A percentile compares a stretch with the other conserved stretches of the same genome.
Conservation (phyloP, 2,113 vertebrate species). For the Columbina picui region DNA sequence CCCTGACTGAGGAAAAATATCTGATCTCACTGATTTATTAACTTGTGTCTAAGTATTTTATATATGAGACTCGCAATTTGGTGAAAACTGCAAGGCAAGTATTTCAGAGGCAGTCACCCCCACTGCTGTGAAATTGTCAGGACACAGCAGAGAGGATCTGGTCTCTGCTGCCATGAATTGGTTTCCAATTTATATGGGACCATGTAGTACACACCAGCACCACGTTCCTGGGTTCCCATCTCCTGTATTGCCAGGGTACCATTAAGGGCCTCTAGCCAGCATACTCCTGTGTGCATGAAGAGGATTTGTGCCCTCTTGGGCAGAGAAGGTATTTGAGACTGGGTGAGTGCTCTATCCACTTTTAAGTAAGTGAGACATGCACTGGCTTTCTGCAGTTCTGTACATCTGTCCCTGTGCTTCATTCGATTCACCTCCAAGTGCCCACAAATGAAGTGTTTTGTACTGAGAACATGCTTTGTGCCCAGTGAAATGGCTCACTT, state of each 20-base stretch:
- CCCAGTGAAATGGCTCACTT: not conserved
- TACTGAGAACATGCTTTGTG: not conserved
- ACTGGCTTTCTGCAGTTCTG: not conserved
- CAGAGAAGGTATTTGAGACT: not conserved
- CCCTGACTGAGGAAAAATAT: not conserved
- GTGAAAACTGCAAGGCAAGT: not conserved
- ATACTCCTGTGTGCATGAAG: rapidly evolving
- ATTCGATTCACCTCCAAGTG: not conserved
- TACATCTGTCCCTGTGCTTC: not conserved
- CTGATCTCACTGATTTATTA: not conserved
- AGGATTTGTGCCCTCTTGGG: not conserved
- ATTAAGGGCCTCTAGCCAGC: not conserved
- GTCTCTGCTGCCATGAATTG: not conserved
- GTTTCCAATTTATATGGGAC: rapidly evolving
- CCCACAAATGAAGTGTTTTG: rapidly evolving
- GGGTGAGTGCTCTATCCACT: not conserved
- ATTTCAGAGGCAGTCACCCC: not conserved
- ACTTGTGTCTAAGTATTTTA: not conserved
- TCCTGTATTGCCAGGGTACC: not conserved
- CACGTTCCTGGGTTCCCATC: not conserved
- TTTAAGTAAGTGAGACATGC: not conserved
- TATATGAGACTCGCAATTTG: not conserved
- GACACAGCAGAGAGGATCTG: not conserved
- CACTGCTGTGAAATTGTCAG: not conserved
- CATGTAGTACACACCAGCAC: not conserved